Conservation (phyloP, 2,113 vertebrate genomes). For the Thymallus thymallus region DNA sequence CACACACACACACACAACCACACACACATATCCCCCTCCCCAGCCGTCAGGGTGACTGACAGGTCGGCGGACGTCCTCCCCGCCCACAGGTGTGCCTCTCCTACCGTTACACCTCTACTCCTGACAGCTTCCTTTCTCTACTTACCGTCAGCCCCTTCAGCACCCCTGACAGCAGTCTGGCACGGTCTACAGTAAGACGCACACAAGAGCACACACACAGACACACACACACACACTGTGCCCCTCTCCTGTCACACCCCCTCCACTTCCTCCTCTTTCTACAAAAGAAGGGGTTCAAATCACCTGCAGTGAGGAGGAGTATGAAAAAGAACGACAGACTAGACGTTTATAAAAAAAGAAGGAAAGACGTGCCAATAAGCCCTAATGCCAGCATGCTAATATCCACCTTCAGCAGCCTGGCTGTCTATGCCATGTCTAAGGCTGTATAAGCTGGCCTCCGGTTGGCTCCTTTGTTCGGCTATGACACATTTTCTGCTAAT, state of each 20-base stretch:
- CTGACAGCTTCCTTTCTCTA: conserved; percentile 64
- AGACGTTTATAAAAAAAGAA: conserved; percentile 18
- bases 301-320: conserved; percentile 51
- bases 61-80: conserved; percentile 70
- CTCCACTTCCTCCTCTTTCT: conserved; percentile 40
- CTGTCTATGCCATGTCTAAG: conserved; percentile 16
- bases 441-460: background rate
- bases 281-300: conserved; percentile 59
- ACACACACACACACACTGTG: conserved; percentile 22
- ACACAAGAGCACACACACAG: background rate
- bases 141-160: conserved; percentile 46
- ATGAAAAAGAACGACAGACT: conserved; percentile 44
- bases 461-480: background rate
- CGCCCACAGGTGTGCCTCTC: conserved; percentile 71
- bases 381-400: conserved; percentile 41
- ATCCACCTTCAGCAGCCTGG: conserved; percentile 23
- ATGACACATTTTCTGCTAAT: background rate
- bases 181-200: conserved; percentile 24
- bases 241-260: conserved; percentile 45
- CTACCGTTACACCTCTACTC: conserved; percentile 47
- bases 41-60: conserved; percentile 62
- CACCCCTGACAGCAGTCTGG: conserved; percentile 47
- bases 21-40: background rate
- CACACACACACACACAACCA: conserved; percentile 18
- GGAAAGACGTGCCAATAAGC: conserved; percentile 33